Base-by-base conservation (phyloP, 2,888 invertebrate genomes). In the Lasioglossum morio region DNA sequence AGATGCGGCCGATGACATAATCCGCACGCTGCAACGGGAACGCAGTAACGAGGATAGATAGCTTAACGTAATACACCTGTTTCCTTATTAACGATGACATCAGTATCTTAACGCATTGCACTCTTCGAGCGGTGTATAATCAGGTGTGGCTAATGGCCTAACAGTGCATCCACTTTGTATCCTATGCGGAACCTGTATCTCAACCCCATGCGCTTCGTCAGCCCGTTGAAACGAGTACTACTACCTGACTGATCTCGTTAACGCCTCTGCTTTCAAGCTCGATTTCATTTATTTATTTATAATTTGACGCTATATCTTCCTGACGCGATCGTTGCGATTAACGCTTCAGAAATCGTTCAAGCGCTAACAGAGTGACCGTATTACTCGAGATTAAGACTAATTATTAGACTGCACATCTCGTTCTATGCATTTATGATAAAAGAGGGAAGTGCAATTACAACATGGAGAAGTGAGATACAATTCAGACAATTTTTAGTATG, bases 61-160 rank as follows among this genome's bases (percentile, higher is more conserved):
- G 72, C 48, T 23, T 34, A 48, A 34, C 34, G 46, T 23, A 34
- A 48, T 48, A 48, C 72, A 73, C 72, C 72, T 60, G 74, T 37
- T 74, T 27, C 12, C 74, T 40, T 57, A 60, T 57, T 74, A 57
- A n/a, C 16, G 40, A 37, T 19, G 57, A 57, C 40, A 74, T 23
- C 53, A 16, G 34, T 74, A 57, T 23, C 37, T 74, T 53, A 74
- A 74, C 19, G 7, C 72, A 46, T 72, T 46, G 27, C 53, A n/a
- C 37, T 75, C 60, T 37, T 73, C 37, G 37, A 74, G 14, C 40
- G 63, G 27, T 76, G 63, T 76, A 63, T 76, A 76, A 76, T 76
- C 76, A 76, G 76, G 76, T 63, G 76, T 63, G 63, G 30, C 63
- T 76, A 27, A 46, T 63, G 63, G 63, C 30, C 63, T 34, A 23